phyloP scores from a whole-genome alignment of 64 coral and sea anemone species.

The Trachythela sp. region DNA sequence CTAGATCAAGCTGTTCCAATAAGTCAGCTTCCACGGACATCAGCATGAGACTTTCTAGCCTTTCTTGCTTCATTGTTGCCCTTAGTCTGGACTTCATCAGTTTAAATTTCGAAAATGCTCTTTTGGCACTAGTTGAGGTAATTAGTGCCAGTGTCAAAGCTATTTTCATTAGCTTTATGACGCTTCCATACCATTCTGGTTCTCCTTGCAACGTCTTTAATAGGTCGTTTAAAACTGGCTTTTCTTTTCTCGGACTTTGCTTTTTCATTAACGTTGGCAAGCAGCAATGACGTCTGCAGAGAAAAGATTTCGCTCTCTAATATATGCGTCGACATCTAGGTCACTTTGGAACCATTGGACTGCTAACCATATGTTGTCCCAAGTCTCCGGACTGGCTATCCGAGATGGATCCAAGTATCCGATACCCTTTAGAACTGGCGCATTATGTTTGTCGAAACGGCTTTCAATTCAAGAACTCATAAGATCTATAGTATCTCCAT shows the following conservation, averaged over 20 bases:
- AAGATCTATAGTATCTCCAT: neutral
- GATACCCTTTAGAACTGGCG: neutral
- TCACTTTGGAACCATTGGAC: no score
- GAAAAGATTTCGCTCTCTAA: no score
- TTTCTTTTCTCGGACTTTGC: no score
- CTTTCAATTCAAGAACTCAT: neutral
- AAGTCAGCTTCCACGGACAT: no score
- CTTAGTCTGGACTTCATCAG: neutral
- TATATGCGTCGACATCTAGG: no score
- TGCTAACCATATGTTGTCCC: no score
- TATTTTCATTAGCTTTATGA: neutral
- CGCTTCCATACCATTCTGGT: neutral
- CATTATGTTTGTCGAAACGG: neutral
- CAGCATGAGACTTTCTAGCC: no score
- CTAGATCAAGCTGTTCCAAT: no score
- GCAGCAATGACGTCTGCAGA: no score
- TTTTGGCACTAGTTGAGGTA: neutral
- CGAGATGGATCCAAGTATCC: neutral
- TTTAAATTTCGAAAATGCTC: constrained; percentile 2
- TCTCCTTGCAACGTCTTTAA: neutral
- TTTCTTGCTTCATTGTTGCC: neutral
- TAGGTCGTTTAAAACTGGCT: neutral
- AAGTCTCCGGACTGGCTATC: no score
- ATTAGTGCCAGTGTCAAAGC: neutral
- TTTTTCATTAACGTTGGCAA: no score